phyloP scores from a whole-genome alignment of 2,113 vertebrate genomes.

The Tichodroma muraria region DNA sequence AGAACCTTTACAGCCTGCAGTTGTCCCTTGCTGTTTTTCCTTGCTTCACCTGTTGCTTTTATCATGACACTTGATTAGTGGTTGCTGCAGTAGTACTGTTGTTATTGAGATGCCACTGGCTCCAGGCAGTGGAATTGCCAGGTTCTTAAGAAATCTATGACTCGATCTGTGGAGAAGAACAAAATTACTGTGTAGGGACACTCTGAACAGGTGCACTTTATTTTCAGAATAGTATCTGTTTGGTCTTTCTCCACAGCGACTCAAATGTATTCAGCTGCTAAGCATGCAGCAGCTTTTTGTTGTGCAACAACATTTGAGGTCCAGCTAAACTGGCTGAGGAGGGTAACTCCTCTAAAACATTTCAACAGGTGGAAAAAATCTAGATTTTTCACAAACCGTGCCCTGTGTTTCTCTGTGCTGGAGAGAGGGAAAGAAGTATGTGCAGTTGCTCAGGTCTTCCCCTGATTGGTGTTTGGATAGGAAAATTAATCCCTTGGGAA shows the following conservation, averaged over 20 bases:
- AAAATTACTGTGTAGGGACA: background rate
- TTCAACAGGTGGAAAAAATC: background rate
- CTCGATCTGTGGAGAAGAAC: background rate
- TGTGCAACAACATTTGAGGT: background rate
- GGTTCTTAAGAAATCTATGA: background rate
- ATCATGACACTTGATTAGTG: too few relatives aligned
- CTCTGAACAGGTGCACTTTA: background rate
- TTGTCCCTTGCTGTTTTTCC: background rate
- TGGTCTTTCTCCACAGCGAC: background rate
- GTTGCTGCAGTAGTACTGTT: background rate
- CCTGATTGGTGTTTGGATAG: background rate
- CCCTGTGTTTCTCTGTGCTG: background rate
- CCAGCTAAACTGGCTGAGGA: background rate
- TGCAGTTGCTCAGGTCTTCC: background rate
- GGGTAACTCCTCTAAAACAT: background rate
- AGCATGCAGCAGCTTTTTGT: background rate
- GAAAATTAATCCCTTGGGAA: background rate
- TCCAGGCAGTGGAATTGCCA: background rate
- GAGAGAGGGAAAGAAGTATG: background rate
- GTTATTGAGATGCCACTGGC: background rate
- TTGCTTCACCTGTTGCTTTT: background rate
- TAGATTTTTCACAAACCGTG: background rate
- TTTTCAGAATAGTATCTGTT: background rate
- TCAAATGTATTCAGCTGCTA: background rate
- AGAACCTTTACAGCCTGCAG: background rate